Evolutionary conservation across 2,888 invertebrate genomes (phyloP).

Genomic region (Cheilosia vulpina): DNA sequence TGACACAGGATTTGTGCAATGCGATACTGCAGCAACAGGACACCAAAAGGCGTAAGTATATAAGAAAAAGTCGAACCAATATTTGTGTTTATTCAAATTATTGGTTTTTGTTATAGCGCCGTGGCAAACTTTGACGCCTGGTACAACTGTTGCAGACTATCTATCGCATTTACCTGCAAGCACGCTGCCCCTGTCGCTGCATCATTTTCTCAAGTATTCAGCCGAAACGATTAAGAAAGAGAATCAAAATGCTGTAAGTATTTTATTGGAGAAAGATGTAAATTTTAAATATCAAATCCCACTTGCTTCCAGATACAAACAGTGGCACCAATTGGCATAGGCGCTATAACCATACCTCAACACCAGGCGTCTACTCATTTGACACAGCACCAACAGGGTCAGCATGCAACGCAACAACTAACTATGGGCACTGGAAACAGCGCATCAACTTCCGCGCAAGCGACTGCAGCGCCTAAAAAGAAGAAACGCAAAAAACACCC

Average conservation of each 20-base stretch:
- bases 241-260: conserved; percentile 84
- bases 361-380: conserved; percentile 77
- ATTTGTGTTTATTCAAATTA: background rate
- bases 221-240: conserved; percentile 91
- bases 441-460: conserved; percentile 77
- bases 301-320: conserved; percentile 78
- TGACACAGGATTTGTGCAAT: conserved; percentile 83
- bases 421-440: conserved; percentile 47
- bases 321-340: conserved; percentile 81
- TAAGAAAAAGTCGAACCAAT: background rate
- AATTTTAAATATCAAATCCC: background rate
- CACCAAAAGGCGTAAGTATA: conserved; percentile 79
- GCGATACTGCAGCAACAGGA: conserved; percentile 83
- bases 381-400: conserved; percentile 75
- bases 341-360: conserved; percentile 82
- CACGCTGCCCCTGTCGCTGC: conserved; percentile 90
- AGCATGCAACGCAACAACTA: conserved; percentile 77
- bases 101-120: conserved; percentile 77
- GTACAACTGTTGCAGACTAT: conserved; percentile 93
- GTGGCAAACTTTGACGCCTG: conserved; percentile 85
- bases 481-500: conserved; percentile 91
- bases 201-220: conserved; percentile 93
- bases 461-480: conserved; percentile 86
- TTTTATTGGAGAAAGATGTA: background rate
- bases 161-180: conserved; percentile 91